These are phyloP conservation scores for Mastomys natalensis DNA, from an alignment of 2,113 vertebrate genomes.

Conservation along the genomic window DNA sequence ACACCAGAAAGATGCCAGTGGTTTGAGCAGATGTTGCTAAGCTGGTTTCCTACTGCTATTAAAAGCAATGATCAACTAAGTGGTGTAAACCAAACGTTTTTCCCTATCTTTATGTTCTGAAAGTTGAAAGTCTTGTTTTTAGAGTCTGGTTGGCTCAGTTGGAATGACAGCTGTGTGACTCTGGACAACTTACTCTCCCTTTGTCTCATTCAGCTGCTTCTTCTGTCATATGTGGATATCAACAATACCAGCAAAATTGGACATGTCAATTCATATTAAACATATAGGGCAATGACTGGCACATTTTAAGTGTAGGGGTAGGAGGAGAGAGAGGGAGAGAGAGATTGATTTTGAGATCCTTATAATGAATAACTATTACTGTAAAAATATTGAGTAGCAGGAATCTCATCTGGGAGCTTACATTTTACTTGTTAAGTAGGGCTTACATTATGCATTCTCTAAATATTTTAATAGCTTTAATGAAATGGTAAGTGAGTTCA, in stretches of 20 bases:
- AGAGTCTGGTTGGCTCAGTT: background rate
- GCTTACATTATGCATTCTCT: background rate
- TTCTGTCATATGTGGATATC: constrained; percentile 1
- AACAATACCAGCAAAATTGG: background rate
- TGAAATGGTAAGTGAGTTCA: background rate
- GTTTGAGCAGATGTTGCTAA: background rate
- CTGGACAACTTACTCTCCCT: background rate
- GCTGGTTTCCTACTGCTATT: background rate
- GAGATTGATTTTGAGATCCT: background rate
- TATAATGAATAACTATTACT: background rate
- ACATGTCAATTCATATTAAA: constrained; percentile 1
- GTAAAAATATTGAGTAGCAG: background rate
- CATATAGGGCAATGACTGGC: background rate
- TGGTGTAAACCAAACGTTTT: background rate
- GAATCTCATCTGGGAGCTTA: background rate
- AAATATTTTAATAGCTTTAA: background rate
- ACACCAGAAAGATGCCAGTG: background rate
- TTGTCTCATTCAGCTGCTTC: background rate
- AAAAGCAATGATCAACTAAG: background rate
- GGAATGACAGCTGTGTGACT: background rate
- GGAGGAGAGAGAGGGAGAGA: background rate
- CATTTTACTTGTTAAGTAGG: background rate
- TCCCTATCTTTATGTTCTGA: background rate
- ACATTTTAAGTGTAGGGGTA: background rate
- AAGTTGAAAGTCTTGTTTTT: background rate